These are phyloP conservation scores for Pangasianodon gigas DNA, from an alignment of 2,113 vertebrate genomes.

Conservation along the genomic window DNA sequence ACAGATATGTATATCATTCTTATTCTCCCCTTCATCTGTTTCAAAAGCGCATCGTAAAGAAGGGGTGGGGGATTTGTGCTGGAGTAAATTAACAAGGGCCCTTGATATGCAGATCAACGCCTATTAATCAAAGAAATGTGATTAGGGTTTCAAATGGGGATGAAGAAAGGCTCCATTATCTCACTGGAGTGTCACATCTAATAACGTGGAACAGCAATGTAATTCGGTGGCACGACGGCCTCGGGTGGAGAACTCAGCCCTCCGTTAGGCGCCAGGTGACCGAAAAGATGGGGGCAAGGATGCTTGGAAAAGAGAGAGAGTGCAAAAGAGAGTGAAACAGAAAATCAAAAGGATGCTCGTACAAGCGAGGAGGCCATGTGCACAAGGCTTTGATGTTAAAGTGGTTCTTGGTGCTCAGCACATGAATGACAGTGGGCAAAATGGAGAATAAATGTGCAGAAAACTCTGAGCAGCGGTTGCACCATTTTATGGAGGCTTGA, in stretches of 20 bases:
- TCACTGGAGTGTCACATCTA: constrained; percentile 81
- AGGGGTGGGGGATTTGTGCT: constrained; percentile 54
- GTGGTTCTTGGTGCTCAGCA: constrained; percentile 39
- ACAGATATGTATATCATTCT: constrained; percentile 62
- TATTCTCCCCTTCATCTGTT: constrained; percentile 54
- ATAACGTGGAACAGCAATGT: constrained; percentile 77
- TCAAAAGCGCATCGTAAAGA: constrained; percentile 55
- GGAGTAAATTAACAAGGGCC: constrained; percentile 77
- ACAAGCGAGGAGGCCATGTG: constrained; percentile 33
- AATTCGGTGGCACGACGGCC: constrained; percentile 72
- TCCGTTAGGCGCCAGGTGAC: constrained; percentile 56
- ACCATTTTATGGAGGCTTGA: background rate
- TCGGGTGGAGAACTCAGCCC: constrained; percentile 40
- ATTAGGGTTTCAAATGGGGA: constrained; percentile 84
- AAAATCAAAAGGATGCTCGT: constrained; percentile 47
- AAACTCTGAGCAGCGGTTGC: background rate
- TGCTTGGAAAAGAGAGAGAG: constrained; percentile 42
- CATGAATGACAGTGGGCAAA: constrained; percentile 48
- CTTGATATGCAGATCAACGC: constrained; percentile 81
- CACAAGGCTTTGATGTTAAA: constrained; percentile 57
- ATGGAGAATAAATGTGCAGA: constrained; percentile 30
- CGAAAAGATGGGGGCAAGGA: constrained; percentile 29
- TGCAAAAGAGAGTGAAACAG: constrained; percentile 24
- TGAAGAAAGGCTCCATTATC: constrained; percentile 83
- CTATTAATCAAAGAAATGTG: constrained; percentile 84